Percentiles rank a stretch among this genome's conserved stretches.
phyloP scores from a whole-genome alignment of 2,888 invertebrate genomes.

The Octonoba sinensis region DNA sequence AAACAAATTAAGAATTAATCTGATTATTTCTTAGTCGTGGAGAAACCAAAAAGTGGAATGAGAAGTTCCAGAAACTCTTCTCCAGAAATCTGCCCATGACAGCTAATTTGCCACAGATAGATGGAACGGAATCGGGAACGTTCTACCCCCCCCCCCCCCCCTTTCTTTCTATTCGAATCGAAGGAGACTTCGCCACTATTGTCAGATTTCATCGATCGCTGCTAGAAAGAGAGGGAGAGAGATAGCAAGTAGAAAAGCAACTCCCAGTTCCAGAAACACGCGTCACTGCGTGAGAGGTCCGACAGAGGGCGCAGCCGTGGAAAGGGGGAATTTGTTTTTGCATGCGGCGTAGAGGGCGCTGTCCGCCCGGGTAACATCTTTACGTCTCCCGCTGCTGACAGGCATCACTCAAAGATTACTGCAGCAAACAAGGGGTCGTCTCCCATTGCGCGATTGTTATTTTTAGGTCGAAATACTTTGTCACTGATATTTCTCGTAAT shows the following conservation, averaged over 20 bases:
- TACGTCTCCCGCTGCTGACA: slow-evolving; percentile 63
- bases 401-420: slow-evolving; percentile 64
- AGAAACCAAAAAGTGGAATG: no score
- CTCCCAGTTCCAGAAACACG: slow-evolving; percentile 22
- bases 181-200: slow-evolving; percentile 23
- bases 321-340: slow-evolving; percentile 54
- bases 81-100: slow-evolving; percentile 50
- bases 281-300: slow-evolving; percentile 36
- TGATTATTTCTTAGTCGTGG: no score
- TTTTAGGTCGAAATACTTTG: neutral
- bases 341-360: slow-evolving; percentile 61
- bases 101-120: slow-evolving; percentile 57
- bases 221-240: no score
- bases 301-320: slow-evolving; percentile 48
- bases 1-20: no score
- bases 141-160: slow-evolving; percentile 5
- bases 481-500: no score
- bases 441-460: neutral
- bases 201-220: slow-evolving; percentile 55
- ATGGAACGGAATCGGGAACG: slow-evolving; percentile 24
- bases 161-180: neutral
- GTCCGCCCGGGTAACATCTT: slow-evolving; percentile 60
- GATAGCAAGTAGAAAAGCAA: no score
- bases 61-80: neutral
- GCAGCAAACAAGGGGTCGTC: slow-evolving; percentile 55